Percentiles rank a stretch among this genome's conserved stretches.
Evolutionary conservation across 1,140 invertebrate species (phyloP).

Genomic region (Calycopis cecrops): DNA sequence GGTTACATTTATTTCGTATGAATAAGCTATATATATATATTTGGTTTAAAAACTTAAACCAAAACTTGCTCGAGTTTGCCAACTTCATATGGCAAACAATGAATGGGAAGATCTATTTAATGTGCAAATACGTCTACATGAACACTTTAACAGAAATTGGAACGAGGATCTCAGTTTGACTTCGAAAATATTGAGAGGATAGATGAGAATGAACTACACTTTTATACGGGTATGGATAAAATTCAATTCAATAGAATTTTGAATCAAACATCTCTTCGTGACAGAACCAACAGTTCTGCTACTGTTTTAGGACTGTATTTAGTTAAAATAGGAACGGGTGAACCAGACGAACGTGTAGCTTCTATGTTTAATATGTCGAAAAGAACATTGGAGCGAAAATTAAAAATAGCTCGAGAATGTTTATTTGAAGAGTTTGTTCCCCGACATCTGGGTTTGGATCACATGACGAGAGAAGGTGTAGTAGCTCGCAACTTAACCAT

Average conservation of each 20-base stretch:
- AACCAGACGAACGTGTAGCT: conserved; percentile 1
- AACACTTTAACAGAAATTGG: conserved; percentile 2
- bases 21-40: too few species aligned
- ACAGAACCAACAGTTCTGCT: background rate
- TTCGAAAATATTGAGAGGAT: conserved; percentile 1
- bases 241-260: conserved; percentile 6
- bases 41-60: too few species aligned
- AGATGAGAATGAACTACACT: conserved; percentile 9
- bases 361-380: background rate
- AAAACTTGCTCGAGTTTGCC: too few species aligned
- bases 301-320: background rate
- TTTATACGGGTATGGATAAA: conserved; percentile 9
- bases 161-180: background rate
- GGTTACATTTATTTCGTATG: background rate
- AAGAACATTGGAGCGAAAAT: conserved; percentile 13
- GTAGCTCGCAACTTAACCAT: conserved; percentile 4
- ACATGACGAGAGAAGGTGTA: conserved; percentile 1
- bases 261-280: conserved; percentile 3
- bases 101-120: too few species aligned
- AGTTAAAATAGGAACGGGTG: conserved; percentile 9
- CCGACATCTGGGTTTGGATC: conserved; percentile 4
- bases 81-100: too few species aligned
- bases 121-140: background rate
- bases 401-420: conserved; percentile 7
- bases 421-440: conserved; percentile 2